These are phyloP conservation scores for Oceanodroma tethys DNA, from an alignment of 2,113 vertebrate species.

Conservation along the genomic window DNA sequence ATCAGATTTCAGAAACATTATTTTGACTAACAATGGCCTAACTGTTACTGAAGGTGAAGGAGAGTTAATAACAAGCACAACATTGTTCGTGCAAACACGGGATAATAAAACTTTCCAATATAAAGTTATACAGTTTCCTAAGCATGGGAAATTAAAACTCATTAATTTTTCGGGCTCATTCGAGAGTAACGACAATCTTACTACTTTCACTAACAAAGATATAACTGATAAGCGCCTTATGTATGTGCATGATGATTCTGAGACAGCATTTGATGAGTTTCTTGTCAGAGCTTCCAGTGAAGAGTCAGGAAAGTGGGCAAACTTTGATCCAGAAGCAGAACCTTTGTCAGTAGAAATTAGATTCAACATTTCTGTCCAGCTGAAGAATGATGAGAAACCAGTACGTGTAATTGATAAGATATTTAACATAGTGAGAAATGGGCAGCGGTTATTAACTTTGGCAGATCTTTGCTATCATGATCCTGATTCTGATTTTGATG, in stretches of 20 bases:
- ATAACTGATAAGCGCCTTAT: conserved; percentile 77
- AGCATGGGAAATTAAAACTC: conserved; percentile 81
- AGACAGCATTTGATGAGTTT: conserved; percentile 81
- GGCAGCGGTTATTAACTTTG: conserved; percentile 81
- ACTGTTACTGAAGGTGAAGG: conserved; percentile 84
- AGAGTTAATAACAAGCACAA: conserved; percentile 80
- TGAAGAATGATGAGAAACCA: conserved; percentile 90
- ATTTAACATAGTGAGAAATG: conserved; percentile 80
- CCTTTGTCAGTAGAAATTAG: conserved; percentile 70
- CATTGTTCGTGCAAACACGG: conserved; percentile 82
- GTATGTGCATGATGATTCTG: conserved; percentile 88
- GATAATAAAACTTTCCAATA: conserved; percentile 81
- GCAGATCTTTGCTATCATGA: conserved; percentile 86
- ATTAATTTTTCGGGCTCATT: conserved; percentile 76
- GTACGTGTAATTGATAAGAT: conserved; percentile 80
- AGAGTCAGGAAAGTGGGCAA: not conserved
- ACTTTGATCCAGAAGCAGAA: conserved; percentile 35
- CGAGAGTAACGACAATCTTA: conserved; percentile 72
- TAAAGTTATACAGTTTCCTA: conserved; percentile 76
- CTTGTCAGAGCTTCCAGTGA: conserved; percentile 73
- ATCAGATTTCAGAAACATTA: conserved; percentile 75
- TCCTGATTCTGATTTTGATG: conserved; percentile 84
- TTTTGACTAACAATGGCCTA: conserved; percentile 82
- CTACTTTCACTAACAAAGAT: conserved; percentile 81
- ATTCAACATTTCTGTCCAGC: conserved; percentile 80